Base-by-base conservation (phyloP, 2,888 invertebrate genomes). In the Andrena hattorfiana region DNA sequence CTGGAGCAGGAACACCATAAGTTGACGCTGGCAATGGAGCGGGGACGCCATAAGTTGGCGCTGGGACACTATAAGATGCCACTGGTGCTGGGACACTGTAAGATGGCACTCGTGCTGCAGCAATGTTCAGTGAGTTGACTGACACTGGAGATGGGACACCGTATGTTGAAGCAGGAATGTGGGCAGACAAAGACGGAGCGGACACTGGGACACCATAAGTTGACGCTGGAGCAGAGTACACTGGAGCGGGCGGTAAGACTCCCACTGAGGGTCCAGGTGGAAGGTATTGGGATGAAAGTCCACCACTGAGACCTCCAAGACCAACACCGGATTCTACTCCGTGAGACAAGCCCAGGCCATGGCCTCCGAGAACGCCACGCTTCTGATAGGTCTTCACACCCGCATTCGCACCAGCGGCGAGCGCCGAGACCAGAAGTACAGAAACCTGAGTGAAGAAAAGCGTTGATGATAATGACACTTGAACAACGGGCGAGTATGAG, bases 301-400 rank as follows among this genome's bases (percentile, higher is more conserved):
- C 59, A 4, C 6, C 1, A 0, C 49, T 32, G 13, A 20, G 23
- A 2, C 26, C 51, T 20, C 67, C 77, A 10, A 77, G 8, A 16
- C 30, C 28, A 16, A 75, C 2, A n/a, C 23, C 49, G 7, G 56
- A 16, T n/a, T 70, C 56, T n/a, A 54, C 16, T 23, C 66, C 70
- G 0, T 49, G 60, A 2, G 63, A 49, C 16, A 8, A 10, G 1
- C 56, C 67, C 13, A 42, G 23, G 16, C 49, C 63, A n/a, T 68
- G 7, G 4, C 78, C 71, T 30, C 75, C 71, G 35, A 78, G 26
- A 2, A 77, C 1, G 5, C 85, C 84, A 30, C 91, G 90, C 67
- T 89, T 91, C 2, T 48, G 68, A 26, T 83, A 63, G n/a, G 78
- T 88, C 69, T 87, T 88, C 7, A 32, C 59, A 13, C 30, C n/a